phyloP scores from a whole-genome alignment of 2,113 vertebrate genomes.

The Dolichotis patagonum region DNA sequence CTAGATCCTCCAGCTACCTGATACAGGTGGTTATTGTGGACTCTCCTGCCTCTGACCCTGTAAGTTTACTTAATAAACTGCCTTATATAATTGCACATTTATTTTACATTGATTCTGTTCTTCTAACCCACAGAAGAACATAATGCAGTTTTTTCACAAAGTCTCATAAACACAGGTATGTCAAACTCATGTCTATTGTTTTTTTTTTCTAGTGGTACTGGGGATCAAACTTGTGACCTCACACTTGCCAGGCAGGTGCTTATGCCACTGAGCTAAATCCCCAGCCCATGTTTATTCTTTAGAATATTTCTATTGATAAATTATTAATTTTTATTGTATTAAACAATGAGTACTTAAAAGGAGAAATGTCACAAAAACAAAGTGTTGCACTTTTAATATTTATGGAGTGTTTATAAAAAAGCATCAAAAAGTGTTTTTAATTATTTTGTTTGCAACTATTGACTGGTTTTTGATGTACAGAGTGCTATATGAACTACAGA shows the following conservation, averaged over 20 bases:
- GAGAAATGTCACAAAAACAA: background rate
- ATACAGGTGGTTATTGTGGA: background rate
- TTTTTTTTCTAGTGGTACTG: no score
- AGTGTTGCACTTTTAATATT: background rate
- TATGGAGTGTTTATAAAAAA: background rate
- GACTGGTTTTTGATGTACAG: background rate
- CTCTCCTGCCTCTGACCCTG: background rate
- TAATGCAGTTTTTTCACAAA: background rate
- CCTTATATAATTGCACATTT: background rate
- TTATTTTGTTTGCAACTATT: background rate
- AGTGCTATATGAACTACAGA: no score
- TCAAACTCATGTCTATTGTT: background rate
- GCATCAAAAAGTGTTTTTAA: background rate
- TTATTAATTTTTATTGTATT: background rate
- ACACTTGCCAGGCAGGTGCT: no score
- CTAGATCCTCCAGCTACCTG: background rate
- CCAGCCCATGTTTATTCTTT: background rate
- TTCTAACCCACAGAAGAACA: background rate
- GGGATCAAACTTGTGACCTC: no score
- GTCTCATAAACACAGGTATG: background rate
- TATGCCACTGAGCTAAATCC: no score
- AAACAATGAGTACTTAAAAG: background rate
- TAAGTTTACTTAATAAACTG: background rate
- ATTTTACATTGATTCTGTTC: background rate
- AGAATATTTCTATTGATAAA: background rate